phyloP scores from a whole-genome alignment of 2,113 vertebrate genomes.

The Solea solea region DNA sequence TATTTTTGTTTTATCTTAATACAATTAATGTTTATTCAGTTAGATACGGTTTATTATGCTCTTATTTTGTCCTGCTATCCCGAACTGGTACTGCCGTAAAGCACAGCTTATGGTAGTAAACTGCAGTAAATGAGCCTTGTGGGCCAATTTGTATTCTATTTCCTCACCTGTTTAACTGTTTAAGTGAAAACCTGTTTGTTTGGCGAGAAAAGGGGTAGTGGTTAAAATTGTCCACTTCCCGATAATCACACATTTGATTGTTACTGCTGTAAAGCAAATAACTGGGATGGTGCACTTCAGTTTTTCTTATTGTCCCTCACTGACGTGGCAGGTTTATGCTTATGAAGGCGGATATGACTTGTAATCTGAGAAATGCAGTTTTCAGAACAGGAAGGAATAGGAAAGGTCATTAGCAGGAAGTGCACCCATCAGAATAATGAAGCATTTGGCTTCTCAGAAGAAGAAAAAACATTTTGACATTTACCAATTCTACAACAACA shows the following conservation, averaged over 20 bases:
- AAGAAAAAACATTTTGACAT: constrained; percentile 38
- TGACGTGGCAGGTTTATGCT: rapidly evolving
- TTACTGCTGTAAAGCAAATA: not conserved
- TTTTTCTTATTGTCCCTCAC: not conserved
- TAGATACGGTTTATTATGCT: too few relatives aligned
- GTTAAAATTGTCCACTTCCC: not conserved
- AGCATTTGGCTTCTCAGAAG: constrained; percentile 33
- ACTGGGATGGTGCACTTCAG: not conserved
- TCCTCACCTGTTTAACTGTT: not conserved
- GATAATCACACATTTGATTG: not conserved
- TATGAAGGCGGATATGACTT: not conserved
- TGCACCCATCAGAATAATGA: constrained; percentile 26
- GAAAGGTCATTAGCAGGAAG: not conserved
- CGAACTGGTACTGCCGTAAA: too few relatives aligned
- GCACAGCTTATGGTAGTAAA: too few relatives aligned
- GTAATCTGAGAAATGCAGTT: not conserved
- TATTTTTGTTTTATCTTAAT: too few relatives aligned
- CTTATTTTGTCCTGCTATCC: too few relatives aligned
- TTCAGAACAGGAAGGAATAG: constrained; percentile 1
- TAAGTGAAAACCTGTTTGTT: not conserved
- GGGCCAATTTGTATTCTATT: too few relatives aligned
- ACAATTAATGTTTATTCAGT: too few relatives aligned
- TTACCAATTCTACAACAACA: constrained; percentile 51
- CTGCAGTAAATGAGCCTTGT: too few relatives aligned
- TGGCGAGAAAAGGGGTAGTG: too few relatives aligned